Percentiles rank a stretch among this genome's conserved stretches.
Conservation (phyloP, 2,797 vertebrate genomes). For the Nannoperca obscura region DNA sequence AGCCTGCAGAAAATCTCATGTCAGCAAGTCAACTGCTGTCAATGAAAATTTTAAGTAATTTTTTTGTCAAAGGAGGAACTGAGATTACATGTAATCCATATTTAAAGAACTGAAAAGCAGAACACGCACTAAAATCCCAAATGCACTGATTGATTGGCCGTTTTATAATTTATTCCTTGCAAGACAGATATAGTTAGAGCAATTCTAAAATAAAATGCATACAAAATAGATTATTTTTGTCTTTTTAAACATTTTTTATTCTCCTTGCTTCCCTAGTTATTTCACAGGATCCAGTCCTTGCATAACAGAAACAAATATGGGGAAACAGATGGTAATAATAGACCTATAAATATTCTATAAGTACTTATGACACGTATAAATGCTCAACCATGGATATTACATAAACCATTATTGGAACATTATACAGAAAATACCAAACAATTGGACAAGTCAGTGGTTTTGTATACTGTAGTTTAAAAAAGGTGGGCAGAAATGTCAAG, state of each 20-base stretch:
- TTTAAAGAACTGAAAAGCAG: not conserved
- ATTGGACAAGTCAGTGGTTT: constrained; percentile 38
- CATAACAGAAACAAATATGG: constrained; percentile 26
- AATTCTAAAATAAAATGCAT: constrained; percentile 14
- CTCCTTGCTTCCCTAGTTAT: constrained; percentile 22
- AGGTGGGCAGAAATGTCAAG: constrained; percentile 12
- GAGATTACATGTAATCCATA: not conserved
- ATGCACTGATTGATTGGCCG: not conserved
- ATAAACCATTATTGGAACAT: constrained; percentile 45
- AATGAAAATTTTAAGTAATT: too few relatives aligned
- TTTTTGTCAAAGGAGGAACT: not conserved
- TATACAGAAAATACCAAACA: constrained; percentile 50
- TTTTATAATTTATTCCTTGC: not conserved
- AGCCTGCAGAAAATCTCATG: not conserved
- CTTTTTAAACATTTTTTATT: constrained; percentile 48
- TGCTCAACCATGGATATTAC: constrained; percentile 29
- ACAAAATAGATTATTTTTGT: not conserved
- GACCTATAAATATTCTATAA: constrained; percentile 36
- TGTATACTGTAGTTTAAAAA: constrained; percentile 12
- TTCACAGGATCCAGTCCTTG: constrained; percentile 32
- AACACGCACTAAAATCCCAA: not conserved
- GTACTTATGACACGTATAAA: constrained; percentile 27
- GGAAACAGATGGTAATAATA: constrained; percentile 26
- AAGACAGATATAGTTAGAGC: not conserved
- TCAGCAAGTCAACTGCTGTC: not conserved